A percentile compares a stretch with the other conserved stretches of the same genome.
phyloP scores from a whole-genome alignment of 2,113 vertebrate genomes.

The Panthera uncia region DNA sequence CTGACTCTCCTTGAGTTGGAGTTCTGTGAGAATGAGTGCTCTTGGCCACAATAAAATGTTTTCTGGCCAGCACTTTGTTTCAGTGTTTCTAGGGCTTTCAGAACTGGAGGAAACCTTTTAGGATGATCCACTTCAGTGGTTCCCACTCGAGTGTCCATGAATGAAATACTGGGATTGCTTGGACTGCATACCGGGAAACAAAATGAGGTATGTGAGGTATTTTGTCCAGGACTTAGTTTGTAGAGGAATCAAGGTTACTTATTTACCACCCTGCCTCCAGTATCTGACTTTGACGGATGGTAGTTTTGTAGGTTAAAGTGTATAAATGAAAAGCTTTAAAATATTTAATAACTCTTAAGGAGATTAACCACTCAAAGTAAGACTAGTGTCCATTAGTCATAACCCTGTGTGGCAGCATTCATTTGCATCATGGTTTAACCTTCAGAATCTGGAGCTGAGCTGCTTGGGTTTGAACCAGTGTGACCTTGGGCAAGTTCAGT shows the following conservation, averaged over 20 bases:
- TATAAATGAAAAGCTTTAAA: not conserved
- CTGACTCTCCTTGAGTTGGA: not conserved
- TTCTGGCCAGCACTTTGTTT: not conserved
- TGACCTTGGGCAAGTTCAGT: not conserved
- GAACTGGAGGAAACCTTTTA: not conserved
- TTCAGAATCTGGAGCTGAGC: not conserved
- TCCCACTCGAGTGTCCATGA: not conserved
- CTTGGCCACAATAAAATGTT: not conserved
- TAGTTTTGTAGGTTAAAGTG: constrained; percentile 2
- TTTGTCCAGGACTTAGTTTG: not conserved
- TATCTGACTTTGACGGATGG: not conserved
- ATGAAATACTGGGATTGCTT: not conserved
- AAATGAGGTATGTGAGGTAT: not conserved
- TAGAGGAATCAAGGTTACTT: not conserved
- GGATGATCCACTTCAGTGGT: not conserved
- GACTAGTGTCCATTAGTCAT: not conserved
- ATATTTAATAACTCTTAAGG: not conserved
- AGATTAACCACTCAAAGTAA: constrained; percentile 1
- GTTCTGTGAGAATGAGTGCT: not conserved
- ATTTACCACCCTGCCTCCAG: not conserved
- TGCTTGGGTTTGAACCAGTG: not conserved
- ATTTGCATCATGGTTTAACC: not conserved
- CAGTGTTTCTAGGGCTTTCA: not conserved
- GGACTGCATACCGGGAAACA: not conserved
- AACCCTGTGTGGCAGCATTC: not conserved